Evolutionary conservation across 2,113 vertebrate species (phyloP), one percentile per base, ranked within the genome.

Genomic region (Saimiri boliviensis): DNA sequence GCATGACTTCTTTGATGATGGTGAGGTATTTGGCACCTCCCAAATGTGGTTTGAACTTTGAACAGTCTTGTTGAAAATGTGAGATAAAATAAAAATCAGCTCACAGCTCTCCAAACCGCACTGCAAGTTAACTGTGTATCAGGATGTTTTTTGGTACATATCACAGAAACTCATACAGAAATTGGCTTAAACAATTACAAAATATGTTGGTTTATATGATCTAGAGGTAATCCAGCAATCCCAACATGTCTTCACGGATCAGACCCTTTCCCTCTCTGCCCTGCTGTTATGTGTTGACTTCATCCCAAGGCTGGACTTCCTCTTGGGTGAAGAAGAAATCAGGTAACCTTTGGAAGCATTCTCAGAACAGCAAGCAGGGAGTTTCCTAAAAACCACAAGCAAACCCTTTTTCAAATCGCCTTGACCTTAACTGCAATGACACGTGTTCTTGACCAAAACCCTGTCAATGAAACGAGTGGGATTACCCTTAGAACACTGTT

Each of bases 51-150:
- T 74, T 90, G 60, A 80, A 83, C 70, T 81, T 86, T 30, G 70
- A 94, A 86, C 47, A 30, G 8, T 45, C 45, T 68, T 30, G 17
- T 23, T 49, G 93, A 93, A 87, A 87, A 47, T n/a, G 40, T n/a
- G 81, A 86, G 90, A 79, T 9, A 5, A 80, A 37, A 35, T 89
- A 21, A 89, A 90, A 89, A 74, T 52, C 25, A 21, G 52, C 68
- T 35, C 56, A 13, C 19, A 37, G 73, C 42, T 77, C 83, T 49
- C 13, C 58, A 70, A 9, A 2, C 1, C 58, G 79, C 9, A 9
- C 25, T 42, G 58, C n/a, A 63, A 71, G 40, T 54, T 52, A 81
- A 60, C 49, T 3, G 5, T 40, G 10, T 42, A 23, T 32, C 30
- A 2, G 17, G 47, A 12, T 54, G 25, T 37, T 79, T 37, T 20